A percentile compares a stretch with the other conserved stretches of the same genome.
Conservation (phyloP, 2,113 vertebrate species). For the Myrmophylax atrothorax region DNA sequence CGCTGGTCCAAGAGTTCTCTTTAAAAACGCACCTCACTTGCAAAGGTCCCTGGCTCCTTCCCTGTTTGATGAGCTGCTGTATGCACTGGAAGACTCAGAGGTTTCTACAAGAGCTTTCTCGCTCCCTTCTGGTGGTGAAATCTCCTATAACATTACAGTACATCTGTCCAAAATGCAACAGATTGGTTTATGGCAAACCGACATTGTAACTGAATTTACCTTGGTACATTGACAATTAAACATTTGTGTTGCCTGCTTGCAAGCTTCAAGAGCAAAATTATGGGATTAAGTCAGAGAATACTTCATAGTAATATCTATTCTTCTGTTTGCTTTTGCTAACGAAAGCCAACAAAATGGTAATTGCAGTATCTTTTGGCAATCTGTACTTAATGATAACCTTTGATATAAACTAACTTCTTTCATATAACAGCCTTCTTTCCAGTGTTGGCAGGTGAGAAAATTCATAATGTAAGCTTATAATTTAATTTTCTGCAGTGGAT, state of each 20-base stretch:
- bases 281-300: neutral
- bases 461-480: slow-evolving; percentile 15
- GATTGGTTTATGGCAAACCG: neutral
- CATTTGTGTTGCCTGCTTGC: neutral
- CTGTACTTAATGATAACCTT: slow-evolving; percentile 24
- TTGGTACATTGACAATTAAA: neutral
- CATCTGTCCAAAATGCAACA: neutral
- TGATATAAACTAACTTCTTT: neutral
- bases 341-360: neutral
- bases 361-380: neutral
- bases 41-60: neutral
- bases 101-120: neutral
- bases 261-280: neutral
- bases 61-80: neutral
- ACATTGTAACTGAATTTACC: neutral
- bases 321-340: neutral
- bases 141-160: neutral
- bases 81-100: neutral
- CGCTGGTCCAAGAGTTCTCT: neutral
- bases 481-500: slow-evolving; percentile 13
- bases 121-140: neutral
- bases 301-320: neutral
- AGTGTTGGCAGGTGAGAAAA: slow-evolving; percentile 5
- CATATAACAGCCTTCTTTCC: neutral
- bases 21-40: rapidly evolving